Evolutionary conservation across 2,797 vertebrate genomes (phyloP).

Genomic region (Selene dorsalis): DNA sequence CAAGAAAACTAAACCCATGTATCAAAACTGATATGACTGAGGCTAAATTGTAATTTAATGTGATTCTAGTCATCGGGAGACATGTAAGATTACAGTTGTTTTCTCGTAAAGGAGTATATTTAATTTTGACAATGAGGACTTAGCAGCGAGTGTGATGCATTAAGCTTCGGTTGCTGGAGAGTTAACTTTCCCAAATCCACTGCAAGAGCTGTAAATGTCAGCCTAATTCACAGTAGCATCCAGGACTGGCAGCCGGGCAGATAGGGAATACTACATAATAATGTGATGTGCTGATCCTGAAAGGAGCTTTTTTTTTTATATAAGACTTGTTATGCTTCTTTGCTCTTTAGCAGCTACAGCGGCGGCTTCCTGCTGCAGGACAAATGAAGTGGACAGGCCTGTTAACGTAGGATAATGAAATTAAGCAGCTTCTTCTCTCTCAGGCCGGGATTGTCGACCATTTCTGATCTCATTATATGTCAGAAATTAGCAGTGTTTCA

Average conservation of each 20-base stretch:
- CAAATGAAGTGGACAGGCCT: background rate
- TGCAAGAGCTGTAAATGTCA: background rate
- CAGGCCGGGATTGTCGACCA: background rate
- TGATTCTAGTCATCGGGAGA: background rate
- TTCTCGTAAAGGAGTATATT: background rate
- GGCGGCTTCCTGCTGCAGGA: background rate
- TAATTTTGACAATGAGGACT: background rate
- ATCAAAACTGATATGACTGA: background rate
- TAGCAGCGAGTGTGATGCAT: background rate
- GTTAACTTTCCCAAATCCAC: background rate
- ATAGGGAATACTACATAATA: background rate
- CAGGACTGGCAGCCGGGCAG: background rate
- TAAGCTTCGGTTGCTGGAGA: background rate
- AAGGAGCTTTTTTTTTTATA: too few species aligned
- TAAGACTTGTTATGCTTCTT: background rate
- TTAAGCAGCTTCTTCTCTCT: background rate
- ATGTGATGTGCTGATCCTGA: too few species aligned
- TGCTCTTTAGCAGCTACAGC: too few species aligned
- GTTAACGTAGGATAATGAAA: background rate
- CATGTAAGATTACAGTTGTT: too few species aligned
- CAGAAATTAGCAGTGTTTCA: background rate
- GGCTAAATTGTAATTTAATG: background rate
- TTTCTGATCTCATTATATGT: background rate
- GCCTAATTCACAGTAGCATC: background rate
- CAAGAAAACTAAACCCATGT: background rate